Evolutionary conservation across 2,113 vertebrate species (phyloP).

Genomic region (Halcyon malimbica): DNA sequence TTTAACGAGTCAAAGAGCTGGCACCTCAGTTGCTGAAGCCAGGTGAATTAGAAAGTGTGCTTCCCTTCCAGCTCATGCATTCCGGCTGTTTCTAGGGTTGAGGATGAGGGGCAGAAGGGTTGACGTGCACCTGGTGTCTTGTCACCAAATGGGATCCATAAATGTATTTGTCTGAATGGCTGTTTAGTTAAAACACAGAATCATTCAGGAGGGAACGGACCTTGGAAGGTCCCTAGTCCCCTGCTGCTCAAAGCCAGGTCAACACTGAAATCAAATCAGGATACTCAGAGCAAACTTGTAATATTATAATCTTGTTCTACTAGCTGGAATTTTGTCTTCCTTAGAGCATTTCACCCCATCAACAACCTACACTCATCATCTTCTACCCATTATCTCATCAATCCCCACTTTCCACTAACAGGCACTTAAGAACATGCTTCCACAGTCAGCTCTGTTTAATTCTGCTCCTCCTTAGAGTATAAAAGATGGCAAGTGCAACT

Average conservation of each 20-base stretch:
- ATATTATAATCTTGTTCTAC: not conserved
- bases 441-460: not conserved
- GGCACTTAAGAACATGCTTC: not conserved
- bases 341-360: not conserved
- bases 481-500: not conserved
- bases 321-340: not conserved
- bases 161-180: not conserved
- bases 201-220: not conserved
- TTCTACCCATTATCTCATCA: not conserved
- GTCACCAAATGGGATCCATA: not conserved
- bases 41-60: not conserved
- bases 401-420: not conserved
- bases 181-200: not conserved
- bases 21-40: not conserved
- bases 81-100: not conserved
- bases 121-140: not conserved
- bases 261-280: not conserved
- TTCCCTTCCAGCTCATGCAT: not conserved
- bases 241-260: not conserved
- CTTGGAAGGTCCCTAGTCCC: not conserved
- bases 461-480: not conserved
- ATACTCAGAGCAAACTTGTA: not conserved
- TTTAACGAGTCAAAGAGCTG: not conserved
- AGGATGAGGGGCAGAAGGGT: not conserved
- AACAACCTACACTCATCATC: not conserved